Percentiles rank a stretch among this genome's conserved stretches.
phyloP scores from a whole-genome alignment of 2,797 vertebrate species.

The Danionella dracula region DNA sequence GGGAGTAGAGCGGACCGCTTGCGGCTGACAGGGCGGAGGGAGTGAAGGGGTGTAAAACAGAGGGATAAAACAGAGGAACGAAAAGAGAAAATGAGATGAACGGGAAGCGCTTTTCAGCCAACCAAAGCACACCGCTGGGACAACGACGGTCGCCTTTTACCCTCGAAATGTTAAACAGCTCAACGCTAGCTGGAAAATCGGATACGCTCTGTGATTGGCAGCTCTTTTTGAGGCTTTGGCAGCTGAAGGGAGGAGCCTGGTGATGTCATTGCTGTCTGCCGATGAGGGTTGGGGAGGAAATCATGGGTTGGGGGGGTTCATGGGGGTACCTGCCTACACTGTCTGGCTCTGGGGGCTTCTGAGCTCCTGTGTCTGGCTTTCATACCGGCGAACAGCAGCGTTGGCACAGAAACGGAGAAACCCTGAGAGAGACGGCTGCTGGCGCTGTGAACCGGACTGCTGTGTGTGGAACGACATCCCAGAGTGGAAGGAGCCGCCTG shows the following conservation, averaged over 20 bases:
- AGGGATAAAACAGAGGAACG: slow-evolving; percentile 45
- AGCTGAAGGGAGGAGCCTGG: slow-evolving; percentile 47
- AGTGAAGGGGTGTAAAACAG: slow-evolving; percentile 12
- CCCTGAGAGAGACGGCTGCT: slow-evolving; percentile 97
- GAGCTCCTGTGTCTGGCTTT: slow-evolving; percentile 72
- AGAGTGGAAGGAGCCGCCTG: slow-evolving; percentile 46
- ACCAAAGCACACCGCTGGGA: slow-evolving; percentile 47
- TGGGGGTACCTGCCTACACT: slow-evolving; percentile 74
- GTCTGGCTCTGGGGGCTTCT: slow-evolving; percentile 72
- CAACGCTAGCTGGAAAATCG: too few species aligned
- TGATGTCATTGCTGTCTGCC: slow-evolving; percentile 49
- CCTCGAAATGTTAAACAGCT: slow-evolving; percentile 21
- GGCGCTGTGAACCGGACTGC: slow-evolving; percentile 98
- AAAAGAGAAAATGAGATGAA: slow-evolving; percentile 41
- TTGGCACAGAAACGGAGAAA: slow-evolving; percentile 99
- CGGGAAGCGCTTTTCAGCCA: slow-evolving; percentile 56
- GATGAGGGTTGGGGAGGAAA: slow-evolving; percentile 34
- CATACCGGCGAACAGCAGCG: slow-evolving; percentile 98
- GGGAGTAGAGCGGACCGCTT: slow-evolving; percentile 45
- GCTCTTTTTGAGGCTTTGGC: slow-evolving; percentile 41
- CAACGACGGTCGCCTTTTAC: slow-evolving; percentile 1
- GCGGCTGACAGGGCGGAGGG: slow-evolving; percentile 52
- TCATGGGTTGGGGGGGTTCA: slow-evolving; percentile 9
- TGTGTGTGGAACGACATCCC: slow-evolving; percentile 79
- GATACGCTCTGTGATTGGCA: slow-evolving; percentile 12